Percentiles rank a stretch among this genome's conserved stretches.
phyloP scores from a whole-genome alignment of 2,797 vertebrate genomes.

The Dicrostonyx torquatus region DNA sequence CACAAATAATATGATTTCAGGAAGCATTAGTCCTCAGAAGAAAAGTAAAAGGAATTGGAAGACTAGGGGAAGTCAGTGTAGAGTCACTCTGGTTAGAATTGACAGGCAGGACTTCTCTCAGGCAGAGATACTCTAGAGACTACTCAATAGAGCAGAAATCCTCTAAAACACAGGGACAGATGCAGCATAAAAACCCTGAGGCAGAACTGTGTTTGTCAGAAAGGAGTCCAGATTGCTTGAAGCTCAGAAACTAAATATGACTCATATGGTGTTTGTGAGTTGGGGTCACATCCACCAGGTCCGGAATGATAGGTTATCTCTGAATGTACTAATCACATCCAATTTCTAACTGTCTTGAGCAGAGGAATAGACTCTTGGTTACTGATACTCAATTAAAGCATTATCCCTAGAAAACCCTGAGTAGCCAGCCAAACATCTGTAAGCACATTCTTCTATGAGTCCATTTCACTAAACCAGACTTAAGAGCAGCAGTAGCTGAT shows the following conservation, averaged over 20 bases:
- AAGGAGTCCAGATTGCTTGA: background rate
- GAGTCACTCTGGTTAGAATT: background rate
- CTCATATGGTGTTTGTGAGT: background rate
- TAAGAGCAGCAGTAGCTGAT: background rate
- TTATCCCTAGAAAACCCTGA: conserved; percentile 52
- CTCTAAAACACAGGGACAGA: background rate
- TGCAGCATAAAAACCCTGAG: background rate
- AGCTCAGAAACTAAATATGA: conserved; percentile 21
- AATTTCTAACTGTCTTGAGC: conserved; percentile 43
- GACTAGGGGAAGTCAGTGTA: background rate
- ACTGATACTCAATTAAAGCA: conserved; percentile 43
- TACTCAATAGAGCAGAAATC: background rate
- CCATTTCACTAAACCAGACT: conserved; percentile 9
- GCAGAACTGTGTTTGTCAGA: background rate
- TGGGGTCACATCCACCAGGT: background rate
- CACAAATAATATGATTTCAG: background rate
- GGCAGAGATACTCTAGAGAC: background rate
- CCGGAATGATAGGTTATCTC: background rate
- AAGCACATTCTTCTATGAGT: conserved; percentile 36
- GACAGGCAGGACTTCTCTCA: background rate
- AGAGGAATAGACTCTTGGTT: conserved; percentile 30
- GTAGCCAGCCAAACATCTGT: conserved; percentile 33
- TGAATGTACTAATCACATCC: background rate
- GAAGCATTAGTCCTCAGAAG: background rate
- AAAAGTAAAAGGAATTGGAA: conserved; percentile 10